Percentiles rank a stretch among this genome's conserved stretches.
These are phyloP conservation scores for Sialia sialis DNA, from an alignment of 2,113 vertebrate genomes.

Conservation along the genomic window DNA sequence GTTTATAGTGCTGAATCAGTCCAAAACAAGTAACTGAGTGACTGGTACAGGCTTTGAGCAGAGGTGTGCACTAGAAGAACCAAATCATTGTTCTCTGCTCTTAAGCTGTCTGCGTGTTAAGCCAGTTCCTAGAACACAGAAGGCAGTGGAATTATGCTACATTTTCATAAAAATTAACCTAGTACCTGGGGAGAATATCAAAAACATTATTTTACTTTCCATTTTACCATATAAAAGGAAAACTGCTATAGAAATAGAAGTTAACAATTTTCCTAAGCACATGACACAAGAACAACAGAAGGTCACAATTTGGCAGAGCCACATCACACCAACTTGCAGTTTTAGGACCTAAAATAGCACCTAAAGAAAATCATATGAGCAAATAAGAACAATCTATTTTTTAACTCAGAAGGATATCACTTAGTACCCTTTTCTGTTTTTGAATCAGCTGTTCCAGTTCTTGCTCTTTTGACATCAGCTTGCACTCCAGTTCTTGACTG, in stretches of 20 bases:
- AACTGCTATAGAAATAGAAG: neutral
- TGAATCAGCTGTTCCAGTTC: constrained; percentile 83
- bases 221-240: neutral
- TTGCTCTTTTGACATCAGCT: constrained; percentile 82
- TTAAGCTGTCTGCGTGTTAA: neutral
- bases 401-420: neutral
- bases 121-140: neutral
- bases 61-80: neutral
- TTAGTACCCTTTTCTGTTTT: constrained; percentile 82
- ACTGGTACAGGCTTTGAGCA: neutral
- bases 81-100: neutral
- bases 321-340: neutral
- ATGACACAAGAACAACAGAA: neutral
- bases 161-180: neutral
- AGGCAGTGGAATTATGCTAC: neutral
- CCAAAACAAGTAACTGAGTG: neutral
- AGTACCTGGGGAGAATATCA: neutral
- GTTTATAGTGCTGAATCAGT: neutral
- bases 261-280: neutral
- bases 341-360: neutral
- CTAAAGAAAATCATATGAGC: neutral
- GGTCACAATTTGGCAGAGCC: neutral
- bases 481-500: constrained; percentile 81
- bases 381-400: neutral
- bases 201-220: neutral